Evolutionary conservation across 37 sponge, comb jelly and placozoan genomes (phyloP).

Genomic region (Amphimedon queenslandica): DNA sequence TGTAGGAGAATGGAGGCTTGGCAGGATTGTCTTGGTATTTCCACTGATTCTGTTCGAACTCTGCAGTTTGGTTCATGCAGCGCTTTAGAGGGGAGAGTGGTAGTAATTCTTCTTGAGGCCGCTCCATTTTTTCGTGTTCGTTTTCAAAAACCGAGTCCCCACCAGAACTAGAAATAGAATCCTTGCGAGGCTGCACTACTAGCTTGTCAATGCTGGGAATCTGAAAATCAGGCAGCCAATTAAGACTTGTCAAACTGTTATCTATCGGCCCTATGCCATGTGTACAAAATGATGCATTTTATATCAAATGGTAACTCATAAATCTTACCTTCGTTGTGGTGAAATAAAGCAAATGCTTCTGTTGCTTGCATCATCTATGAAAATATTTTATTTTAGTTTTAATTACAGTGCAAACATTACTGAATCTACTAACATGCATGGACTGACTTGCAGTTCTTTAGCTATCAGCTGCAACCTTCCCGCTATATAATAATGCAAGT

Average conservation of each 20-base stretch:
- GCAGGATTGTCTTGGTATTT: conserved; percentile 26
- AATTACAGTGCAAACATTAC: too few species aligned
- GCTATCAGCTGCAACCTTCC: too few species aligned
- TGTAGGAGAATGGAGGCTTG: conserved; percentile 83
- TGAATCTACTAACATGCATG: too few species aligned
- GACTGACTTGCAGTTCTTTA: too few species aligned
- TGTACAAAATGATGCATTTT: too few species aligned
- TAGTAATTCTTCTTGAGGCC: conserved; percentile 2
- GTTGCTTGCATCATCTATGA: too few species aligned
- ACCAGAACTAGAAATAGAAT: background rate
- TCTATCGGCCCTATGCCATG: conserved; percentile 24
- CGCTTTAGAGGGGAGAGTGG: conserved; percentile 42
- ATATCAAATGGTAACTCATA: too few species aligned
- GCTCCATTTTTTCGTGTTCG: background rate
- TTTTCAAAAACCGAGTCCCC: background rate
- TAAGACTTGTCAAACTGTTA: conserved; percentile 76
- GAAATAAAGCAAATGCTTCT: too few species aligned
- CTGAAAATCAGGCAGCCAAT: conserved; percentile 77
- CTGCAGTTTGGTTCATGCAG: conserved; percentile 41
- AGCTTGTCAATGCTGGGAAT: conserved; percentile 22
- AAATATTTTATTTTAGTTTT: too few species aligned
- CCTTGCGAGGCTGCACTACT: background rate
- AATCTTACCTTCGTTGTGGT: too few species aligned
- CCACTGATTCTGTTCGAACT: conserved; percentile 34
- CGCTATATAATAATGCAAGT: too few species aligned